Conservation (phyloP, 2,888 invertebrate species). For the Antheraea yamamai region DNA sequence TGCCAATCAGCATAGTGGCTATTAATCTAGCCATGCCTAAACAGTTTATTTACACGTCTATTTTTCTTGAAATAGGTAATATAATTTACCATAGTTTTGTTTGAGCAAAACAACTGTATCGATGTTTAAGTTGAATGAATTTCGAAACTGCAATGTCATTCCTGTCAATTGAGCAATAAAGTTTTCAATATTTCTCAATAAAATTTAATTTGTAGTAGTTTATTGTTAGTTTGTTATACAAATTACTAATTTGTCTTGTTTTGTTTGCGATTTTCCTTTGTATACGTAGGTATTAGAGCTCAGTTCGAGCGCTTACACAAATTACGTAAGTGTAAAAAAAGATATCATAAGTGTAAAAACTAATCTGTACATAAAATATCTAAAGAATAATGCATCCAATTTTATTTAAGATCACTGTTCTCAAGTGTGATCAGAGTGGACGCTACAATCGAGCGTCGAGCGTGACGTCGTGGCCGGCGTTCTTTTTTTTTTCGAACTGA, state of each 20-base stretch:
- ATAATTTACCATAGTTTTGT: neutral
- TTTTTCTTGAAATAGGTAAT: neutral
- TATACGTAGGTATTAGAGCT: neutral
- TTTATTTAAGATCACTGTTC: too few relatives aligned
- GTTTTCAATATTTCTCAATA: neutral
- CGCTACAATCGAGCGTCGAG: too few relatives aligned
- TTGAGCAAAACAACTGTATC: neutral
- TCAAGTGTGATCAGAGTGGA: too few relatives aligned
- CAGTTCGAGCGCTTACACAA: too few relatives aligned
- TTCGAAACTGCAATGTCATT: neutral
- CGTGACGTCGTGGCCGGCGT: too few relatives aligned
- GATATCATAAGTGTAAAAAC: too few relatives aligned
- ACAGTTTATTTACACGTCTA: neutral
- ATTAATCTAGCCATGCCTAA: conserved; percentile 6
- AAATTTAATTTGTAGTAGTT: neutral
- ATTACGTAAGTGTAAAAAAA: too few relatives aligned
- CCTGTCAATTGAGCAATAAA: neutral
- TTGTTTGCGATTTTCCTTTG: neutral
- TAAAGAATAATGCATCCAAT: too few relatives aligned
- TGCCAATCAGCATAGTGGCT: conserved; percentile 5
- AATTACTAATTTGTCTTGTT: neutral
- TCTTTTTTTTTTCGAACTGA: too few relatives aligned
- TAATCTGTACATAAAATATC: too few relatives aligned
- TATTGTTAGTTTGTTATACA: neutral
- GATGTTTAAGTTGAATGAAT: neutral